Evolutionary conservation across 2,797 vertebrate genomes (phyloP), one percentile per base, ranked within the genome.

Genomic region (Leucoraja ocellata): DNA sequence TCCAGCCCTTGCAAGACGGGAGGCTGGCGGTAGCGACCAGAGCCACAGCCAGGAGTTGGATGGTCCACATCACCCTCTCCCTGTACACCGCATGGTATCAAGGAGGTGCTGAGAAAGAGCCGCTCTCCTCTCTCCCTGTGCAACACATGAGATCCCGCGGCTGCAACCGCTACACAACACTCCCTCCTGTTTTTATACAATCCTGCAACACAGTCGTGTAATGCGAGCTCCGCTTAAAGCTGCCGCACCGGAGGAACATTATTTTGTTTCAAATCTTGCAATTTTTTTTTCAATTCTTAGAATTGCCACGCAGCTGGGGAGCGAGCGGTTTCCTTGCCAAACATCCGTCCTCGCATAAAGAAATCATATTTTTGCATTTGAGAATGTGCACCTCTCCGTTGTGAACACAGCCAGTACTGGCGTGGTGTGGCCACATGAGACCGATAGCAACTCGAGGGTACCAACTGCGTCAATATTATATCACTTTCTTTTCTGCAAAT

Each of bases 1-100:
- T 94, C 94, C n/a, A 94, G 94, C 91, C 79, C 93, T 4, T 77
- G 74, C 93, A 94, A 36, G 93, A 94, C 0, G 93, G 94, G 93
- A 94, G 79, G 84, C 94, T 36, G 65, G 16, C 94, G 28, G 93
- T 93, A 8, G 94, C 92, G 16, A 83, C 36, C 93, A 73, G 71
- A 14, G 36, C 11, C 71, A 73, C 21, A 8, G 21, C 39, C 71
- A 54, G 90, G 11, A 92, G 39, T 14, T 92, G 90, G 39, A 9
- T 2, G 36, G 71, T 74, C 71, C 65, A 63, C 84, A 92, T 92
- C 10, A 71, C 90, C 46, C 90, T 28, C 32, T 73, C 11, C 25
- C 68, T 28, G 90, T 4, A 23, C 71, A 63, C 90, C 28, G 90
- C 90, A 92, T 92, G 90, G 71, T 58, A 54, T n/a, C 71, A 54